These are phyloP conservation scores for Serilophus lunatus DNA, from an alignment of 2,113 vertebrate genomes.

Conservation along the genomic window DNA sequence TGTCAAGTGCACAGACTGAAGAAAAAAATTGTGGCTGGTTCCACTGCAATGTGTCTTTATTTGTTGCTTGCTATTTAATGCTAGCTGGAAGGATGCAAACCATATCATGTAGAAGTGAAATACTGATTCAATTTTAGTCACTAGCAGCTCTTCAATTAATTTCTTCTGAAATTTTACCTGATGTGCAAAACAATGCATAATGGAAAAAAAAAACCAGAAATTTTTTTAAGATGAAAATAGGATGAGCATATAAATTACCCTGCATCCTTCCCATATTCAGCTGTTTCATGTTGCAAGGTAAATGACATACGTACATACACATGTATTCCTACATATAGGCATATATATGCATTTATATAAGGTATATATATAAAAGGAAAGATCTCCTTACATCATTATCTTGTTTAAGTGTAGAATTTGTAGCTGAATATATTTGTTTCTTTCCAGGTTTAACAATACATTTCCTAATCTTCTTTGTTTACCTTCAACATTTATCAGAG, in stretches of 20 bases:
- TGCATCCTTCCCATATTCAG: neutral
- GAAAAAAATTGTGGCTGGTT: conserved; percentile 61
- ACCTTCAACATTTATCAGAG: neutral
- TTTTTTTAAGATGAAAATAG: neutral
- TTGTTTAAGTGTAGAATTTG: neutral
- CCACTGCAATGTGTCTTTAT: conserved; percentile 68
- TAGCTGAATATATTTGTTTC: neutral
- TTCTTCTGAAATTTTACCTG: conserved; percentile 23
- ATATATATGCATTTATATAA: neutral
- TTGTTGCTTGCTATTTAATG: conserved; percentile 61
- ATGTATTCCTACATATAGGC: neutral
- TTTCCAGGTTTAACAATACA: neutral
- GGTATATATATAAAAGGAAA: neutral
- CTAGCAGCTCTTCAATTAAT: conserved; percentile 12
- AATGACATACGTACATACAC: neutral
- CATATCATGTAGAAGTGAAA: conserved; percentile 11
- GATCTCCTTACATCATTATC: neutral
- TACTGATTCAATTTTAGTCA: conserved; percentile 19
- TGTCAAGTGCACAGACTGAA: conserved; percentile 56
- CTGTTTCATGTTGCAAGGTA: neutral
- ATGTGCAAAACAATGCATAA: neutral
- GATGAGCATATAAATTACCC: neutral
- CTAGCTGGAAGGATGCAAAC: conserved; percentile 33
- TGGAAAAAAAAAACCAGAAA: neutral
- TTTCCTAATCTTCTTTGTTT: neutral